phyloP scores from a whole-genome alignment of 64 coral and sea anemone species.

The Pocillopora verrucosa region DNA sequence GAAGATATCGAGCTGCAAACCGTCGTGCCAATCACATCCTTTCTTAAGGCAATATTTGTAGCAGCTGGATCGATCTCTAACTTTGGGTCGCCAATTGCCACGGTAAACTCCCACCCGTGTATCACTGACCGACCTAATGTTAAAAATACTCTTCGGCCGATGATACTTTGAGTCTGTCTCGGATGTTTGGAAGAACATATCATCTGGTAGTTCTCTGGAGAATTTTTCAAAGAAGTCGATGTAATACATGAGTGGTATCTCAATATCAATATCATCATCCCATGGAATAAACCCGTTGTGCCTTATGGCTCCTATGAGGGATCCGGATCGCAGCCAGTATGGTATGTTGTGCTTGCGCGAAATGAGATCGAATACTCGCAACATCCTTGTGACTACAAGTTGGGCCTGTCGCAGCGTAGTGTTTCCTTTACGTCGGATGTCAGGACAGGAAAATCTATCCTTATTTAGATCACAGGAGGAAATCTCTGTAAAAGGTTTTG shows the following conservation, averaged over 20 bases:
- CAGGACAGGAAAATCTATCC: constrained; percentile 20
- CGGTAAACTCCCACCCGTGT: not conserved
- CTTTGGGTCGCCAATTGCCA: not conserved
- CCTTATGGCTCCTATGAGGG: constrained; percentile 39
- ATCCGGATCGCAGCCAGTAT: constrained; percentile 49
- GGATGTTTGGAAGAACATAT: constrained; percentile 52
- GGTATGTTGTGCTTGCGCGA: constrained; percentile 32
- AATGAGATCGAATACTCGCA: constrained; percentile 43
- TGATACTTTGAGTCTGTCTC: not conserved
- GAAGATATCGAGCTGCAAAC: constrained; percentile 39
- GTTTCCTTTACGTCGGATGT: constrained; percentile 40
- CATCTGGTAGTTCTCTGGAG: constrained; percentile 23
- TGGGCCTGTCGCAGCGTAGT: constrained; percentile 26
- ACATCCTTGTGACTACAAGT: constrained; percentile 47
- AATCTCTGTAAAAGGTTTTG: too few relatives aligned
- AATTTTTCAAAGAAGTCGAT: constrained; percentile 23
- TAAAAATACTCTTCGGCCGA: not conserved
- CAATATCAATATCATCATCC: constrained; percentile 47
- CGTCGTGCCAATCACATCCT: constrained; percentile 30
- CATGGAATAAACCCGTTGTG: constrained; percentile 53
- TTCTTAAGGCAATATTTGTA: constrained; percentile 2
- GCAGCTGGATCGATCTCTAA: constrained; percentile 39
- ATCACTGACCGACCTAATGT: not conserved
- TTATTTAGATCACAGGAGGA: too few relatives aligned
- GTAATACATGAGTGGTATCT: constrained; percentile 26